A percentile compares a stretch with the other conserved stretches of the same genome.
Conservation (phyloP, 2,797 vertebrate genomes). For the Sebastes matsubarae region DNA sequence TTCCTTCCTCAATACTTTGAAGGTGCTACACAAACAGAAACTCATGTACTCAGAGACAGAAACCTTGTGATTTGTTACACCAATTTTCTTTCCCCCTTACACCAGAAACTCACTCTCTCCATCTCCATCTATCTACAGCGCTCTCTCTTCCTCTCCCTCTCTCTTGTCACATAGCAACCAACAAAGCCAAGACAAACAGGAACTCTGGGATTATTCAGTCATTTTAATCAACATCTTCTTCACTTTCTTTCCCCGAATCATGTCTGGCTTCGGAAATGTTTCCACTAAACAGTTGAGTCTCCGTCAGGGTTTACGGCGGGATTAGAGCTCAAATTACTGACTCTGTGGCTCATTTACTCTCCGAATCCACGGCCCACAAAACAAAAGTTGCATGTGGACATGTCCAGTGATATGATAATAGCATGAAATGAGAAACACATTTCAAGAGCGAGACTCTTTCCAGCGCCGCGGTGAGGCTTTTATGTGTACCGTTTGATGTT, state of each 20-base stretch:
- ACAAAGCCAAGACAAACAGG: slow-evolving; percentile 76
- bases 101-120: slow-evolving; percentile 7
- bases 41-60: not conserved
- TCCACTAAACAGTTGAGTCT: slow-evolving; percentile 75
- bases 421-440: slow-evolving; percentile 83
- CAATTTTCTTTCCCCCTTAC: not conserved
- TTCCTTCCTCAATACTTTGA: not conserved
- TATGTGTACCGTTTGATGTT: slow-evolving; percentile 71
- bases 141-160: not conserved
- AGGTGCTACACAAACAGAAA: not conserved
- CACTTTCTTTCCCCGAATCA: slow-evolving; percentile 57
- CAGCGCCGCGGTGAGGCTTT: slow-evolving; percentile 55
- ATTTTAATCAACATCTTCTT: slow-evolving; percentile 74
- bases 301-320: slow-evolving; percentile 64
- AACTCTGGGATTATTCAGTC: slow-evolving; percentile 68
- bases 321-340: slow-evolving; percentile 80
- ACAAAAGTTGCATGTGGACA: slow-evolving; percentile 78
- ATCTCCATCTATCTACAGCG: not conserved
- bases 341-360: slow-evolving; percentile 81
- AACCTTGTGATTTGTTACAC: not conserved
- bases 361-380: slow-evolving; percentile 73
- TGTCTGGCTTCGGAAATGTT: slow-evolving; percentile 78
- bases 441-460: slow-evolving; percentile 62
- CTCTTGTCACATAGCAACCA: slow-evolving; percentile 47
- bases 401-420: slow-evolving; percentile 79